Evolutionary conservation across 2,113 vertebrate genomes (phyloP).

Genomic region (Prionailurus bengalensis): DNA sequence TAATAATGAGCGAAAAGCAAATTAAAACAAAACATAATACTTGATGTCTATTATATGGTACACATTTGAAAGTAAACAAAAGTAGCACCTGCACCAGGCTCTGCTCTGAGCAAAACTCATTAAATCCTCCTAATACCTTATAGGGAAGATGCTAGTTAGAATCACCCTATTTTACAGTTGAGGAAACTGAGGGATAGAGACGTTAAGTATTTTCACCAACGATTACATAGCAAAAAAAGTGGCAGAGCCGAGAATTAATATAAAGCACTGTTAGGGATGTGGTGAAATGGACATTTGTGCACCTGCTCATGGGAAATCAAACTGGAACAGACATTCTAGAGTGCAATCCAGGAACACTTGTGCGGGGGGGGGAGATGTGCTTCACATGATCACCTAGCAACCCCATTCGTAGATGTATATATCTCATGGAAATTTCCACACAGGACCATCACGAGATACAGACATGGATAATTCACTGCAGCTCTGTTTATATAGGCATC

Average conservation of each 20-base stretch:
- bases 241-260: neutral
- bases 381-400: neutral
- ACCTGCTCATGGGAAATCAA: neutral
- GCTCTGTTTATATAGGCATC: neutral
- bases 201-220: neutral
- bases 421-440: neutral
- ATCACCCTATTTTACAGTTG: neutral
- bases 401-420: no score
- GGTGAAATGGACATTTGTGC: neutral
- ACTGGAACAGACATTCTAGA: neutral
- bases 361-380: neutral
- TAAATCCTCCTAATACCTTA: neutral
- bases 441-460: neutral
- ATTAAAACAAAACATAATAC: neutral
- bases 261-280: neutral
- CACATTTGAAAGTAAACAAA: conserved; percentile 31
- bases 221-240: neutral
- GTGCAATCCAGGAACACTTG: neutral
- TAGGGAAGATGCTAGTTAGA: neutral
- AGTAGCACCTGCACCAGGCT: neutral
- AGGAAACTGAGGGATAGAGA: neutral
- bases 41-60: neutral
- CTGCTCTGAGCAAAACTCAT: neutral
- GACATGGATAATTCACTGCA: neutral
- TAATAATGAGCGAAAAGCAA: neutral